phyloP scores from a whole-genome alignment of 2,797 vertebrate species.

The Atherinosoma microstoma region DNA sequence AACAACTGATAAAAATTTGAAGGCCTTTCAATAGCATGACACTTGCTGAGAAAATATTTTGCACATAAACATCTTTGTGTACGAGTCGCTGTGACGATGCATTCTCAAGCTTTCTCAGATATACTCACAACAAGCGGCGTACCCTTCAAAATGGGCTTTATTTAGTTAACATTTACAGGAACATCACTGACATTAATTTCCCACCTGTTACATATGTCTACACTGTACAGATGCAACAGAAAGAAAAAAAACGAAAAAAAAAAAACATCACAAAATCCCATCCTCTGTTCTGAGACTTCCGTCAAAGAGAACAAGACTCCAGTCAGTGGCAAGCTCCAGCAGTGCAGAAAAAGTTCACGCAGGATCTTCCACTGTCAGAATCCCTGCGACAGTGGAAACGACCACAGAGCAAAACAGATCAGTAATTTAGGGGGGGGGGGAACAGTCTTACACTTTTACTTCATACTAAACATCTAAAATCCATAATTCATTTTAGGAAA shows the following conservation, averaged over 20 bases:
- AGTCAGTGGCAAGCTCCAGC: slow-evolving; percentile 73
- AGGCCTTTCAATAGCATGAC: not conserved
- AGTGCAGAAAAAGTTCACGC: slow-evolving; percentile 70
- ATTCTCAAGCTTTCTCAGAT: not conserved
- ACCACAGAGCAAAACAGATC: slow-evolving; percentile 54
- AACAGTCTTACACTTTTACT: slow-evolving; percentile 26
- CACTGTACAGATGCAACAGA: slow-evolving; percentile 81
- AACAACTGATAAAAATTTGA: not conserved
- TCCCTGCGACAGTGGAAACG: slow-evolving; percentile 56
- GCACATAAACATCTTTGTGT: not conserved
- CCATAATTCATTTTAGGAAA: slow-evolving; percentile 34
- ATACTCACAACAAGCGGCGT: slow-evolving; percentile 13
- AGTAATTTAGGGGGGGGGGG: slow-evolving; percentile 21
- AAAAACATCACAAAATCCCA: slow-evolving; percentile 40
- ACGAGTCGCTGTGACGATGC: not conserved
- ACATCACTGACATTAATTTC: slow-evolving; percentile 85
- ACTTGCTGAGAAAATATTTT: not conserved
- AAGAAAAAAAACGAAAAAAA: slow-evolving; percentile 26
- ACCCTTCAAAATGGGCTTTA: slow-evolving; percentile 84
- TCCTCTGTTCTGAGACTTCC: slow-evolving; percentile 65
- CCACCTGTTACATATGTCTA: slow-evolving; percentile 79
- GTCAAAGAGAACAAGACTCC: slow-evolving; percentile 61
- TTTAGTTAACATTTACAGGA: slow-evolving; percentile 86
- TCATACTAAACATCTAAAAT: slow-evolving; percentile 40
- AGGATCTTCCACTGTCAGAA: slow-evolving; percentile 53